Base-by-base conservation (phyloP, 1,140 invertebrate genomes). In the Sweltsa coloradensis region DNA sequence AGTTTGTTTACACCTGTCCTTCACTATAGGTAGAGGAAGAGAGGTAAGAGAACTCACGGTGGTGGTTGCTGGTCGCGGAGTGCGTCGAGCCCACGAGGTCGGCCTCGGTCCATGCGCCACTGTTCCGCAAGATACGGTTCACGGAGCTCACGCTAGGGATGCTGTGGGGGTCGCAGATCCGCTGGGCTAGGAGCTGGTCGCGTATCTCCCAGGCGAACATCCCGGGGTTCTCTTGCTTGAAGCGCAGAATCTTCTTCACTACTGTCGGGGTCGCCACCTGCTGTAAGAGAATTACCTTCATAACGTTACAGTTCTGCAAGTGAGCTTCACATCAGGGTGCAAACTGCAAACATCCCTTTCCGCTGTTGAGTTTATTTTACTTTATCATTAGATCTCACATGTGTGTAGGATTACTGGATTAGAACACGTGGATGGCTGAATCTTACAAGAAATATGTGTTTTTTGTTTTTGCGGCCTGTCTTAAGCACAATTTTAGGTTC, bases 161-260 rank as follows among this genome's bases (percentile, higher is more conserved):
- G 37, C 81, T 81, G 59, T 83, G 80, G 0, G 83, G 82, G 62
- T 90, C 87, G 59, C 88, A 91, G 42, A 89, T 80, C 34, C 86
- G 75, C 57, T 90, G 87, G 11, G 81, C 75, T 13, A 89, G 76
- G 45, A 94, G 69, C 54, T 86, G 76, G 59, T 94, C 89, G 0
- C 89, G 72, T 41, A 94, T 93, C 69, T 93, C 90, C 87, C 88
- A 92, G 9, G 88, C 88, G 57, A 93, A 93, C 79, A 93, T 84
- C 4, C 85, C 85, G 0, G 89, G 88, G 62, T 93, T 90, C 60
- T 93, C 89, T 57, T 89, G 85, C 60, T 93, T 93, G 58, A 89
- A 76, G 3, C 88, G 76, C 13, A 93, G 74, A 51, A 94, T 93
- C 69, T 89, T 89, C 66, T 89, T 88, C 1, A 93, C 89, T 0